phyloP scores from a whole-genome alignment of 2,888 invertebrate species.

The Eilema griseolum region DNA sequence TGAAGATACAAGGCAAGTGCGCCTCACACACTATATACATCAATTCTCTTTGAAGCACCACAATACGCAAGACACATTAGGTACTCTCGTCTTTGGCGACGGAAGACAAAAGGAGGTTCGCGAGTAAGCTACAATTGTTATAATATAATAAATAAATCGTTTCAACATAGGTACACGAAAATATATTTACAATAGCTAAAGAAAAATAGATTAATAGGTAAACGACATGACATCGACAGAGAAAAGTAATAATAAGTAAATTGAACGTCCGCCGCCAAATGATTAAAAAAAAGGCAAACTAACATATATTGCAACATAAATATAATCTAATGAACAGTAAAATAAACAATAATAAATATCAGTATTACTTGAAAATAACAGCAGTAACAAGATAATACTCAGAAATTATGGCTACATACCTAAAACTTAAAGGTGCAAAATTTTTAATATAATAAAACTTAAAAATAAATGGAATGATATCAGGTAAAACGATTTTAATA shows the following conservation, averaged over 20 bases:
- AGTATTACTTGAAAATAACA: slow-evolving; percentile 46
- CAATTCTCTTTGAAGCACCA: slow-evolving; percentile 37
- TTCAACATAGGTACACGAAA: slow-evolving; percentile 31
- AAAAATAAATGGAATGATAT: slow-evolving; percentile 74
- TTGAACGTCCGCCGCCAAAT: slow-evolving; percentile 45
- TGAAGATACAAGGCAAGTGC: slow-evolving; percentile 30
- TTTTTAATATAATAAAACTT: slow-evolving; percentile 44
- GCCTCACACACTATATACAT: slow-evolving; percentile 15
- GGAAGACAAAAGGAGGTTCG: slow-evolving; percentile 44
- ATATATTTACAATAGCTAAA: slow-evolving; percentile 24
- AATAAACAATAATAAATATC: slow-evolving; percentile 39
- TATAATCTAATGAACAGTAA: slow-evolving; percentile 21
- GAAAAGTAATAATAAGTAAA: neutral
- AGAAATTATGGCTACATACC: slow-evolving; percentile 55
- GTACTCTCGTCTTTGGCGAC: slow-evolving; percentile 47
- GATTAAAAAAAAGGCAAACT: slow-evolving; percentile 1
- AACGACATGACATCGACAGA: neutral
- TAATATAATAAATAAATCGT: slow-evolving; percentile 30
- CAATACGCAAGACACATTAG: slow-evolving; percentile 29
- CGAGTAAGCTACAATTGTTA: slow-evolving; percentile 22
- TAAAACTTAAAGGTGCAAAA: slow-evolving; percentile 48
- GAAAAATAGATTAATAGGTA: slow-evolving; percentile 5
- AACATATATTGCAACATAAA: slow-evolving; percentile 10
- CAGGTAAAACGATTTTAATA: slow-evolving; percentile 65
- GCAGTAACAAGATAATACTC: slow-evolving; percentile 49